Base-by-base conservation (phyloP, 2,113 vertebrate genomes). In the Nannobrachium achirus region DNA sequence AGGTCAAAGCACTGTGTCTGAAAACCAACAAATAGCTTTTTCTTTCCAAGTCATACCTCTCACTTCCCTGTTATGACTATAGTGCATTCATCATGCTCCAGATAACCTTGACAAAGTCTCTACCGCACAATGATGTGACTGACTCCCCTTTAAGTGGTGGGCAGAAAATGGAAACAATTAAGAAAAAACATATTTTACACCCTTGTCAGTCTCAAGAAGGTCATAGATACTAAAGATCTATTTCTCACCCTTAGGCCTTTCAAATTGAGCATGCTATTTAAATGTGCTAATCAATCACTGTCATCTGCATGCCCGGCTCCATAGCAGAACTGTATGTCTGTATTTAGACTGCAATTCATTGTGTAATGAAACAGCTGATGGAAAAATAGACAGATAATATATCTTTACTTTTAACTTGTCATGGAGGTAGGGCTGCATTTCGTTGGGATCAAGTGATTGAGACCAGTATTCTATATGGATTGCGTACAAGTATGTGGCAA, bases 201-300 rank as follows among this genome's bases (percentile, higher is more conserved):
- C 33, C 25, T n/a, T n/a, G 38, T 56, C 10, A 50, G 49, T 19
- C 13, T 39, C 45, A n/a, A 52, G 48, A 48, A 25, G 25, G 19
- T 48, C 45, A 18, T 59, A 25, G n/a, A n/a, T 6, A 18, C 3
- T 20, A 48, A 16, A 58, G 68, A 10, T 3, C 6, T 18, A 9
- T 39, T 64, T 50, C 11, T 39, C 61, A 56, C 46, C 19, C 68
- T 75, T 25, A 74, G 44, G 46, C 15, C 20, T 66, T 64, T 58
- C 25, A 8, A 51, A 42, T 51, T 57, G 39, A 71, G 49, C 50
- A 68, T n/a, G 33, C 40, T 63, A 64, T 60, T 73, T 57, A 67
- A 82, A 56, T 55, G 53, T 25, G 33, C 25, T 18, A 39, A 65
- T 78, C 56, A 61, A 75, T 84, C 65, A 71, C 19, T 53, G 71